phyloP scores from a whole-genome alignment of 2,888 invertebrate genomes.

The Tineola bisselliella region DNA sequence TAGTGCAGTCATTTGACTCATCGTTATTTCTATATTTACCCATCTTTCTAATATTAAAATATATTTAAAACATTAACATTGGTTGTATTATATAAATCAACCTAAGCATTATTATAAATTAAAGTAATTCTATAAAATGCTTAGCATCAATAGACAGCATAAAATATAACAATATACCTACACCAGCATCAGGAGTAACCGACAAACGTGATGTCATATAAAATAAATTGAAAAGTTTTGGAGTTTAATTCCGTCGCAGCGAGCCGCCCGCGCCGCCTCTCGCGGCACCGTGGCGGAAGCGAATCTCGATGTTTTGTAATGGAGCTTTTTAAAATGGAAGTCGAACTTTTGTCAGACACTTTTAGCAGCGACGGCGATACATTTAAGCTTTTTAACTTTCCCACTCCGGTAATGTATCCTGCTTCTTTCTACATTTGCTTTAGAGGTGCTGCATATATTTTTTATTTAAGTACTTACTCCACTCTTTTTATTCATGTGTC shows the following conservation, averaged over 20 bases:
- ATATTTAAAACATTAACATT: too few relatives aligned
- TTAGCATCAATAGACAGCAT: too few relatives aligned
- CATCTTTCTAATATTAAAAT: too few relatives aligned
- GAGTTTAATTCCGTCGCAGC: constrained; percentile 54
- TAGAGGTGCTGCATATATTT: constrained; percentile 41
- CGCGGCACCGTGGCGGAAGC: constrained; percentile 57
- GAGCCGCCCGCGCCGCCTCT: constrained; percentile 48
- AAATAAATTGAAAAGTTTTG: constrained; percentile 61
- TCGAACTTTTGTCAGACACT: constrained; percentile 69
- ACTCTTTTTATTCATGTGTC: constrained; percentile 49
- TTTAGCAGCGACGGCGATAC: constrained; percentile 67
- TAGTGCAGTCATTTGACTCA: too few relatives aligned
- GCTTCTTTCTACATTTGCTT: constrained; percentile 47
- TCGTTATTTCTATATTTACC: too few relatives aligned
- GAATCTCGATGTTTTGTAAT: constrained; percentile 69
- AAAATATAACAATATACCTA: too few relatives aligned
- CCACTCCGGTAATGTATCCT: constrained; percentile 67
- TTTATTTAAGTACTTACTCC: constrained; percentile 44
- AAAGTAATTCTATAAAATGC: too few relatives aligned
- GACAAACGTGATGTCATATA: constrained; percentile 44
- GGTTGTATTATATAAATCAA: too few relatives aligned
- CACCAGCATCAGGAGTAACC: too few relatives aligned
- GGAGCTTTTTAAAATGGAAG: constrained; percentile 69
- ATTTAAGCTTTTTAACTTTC: constrained; percentile 70
- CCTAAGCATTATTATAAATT: too few relatives aligned